Evolutionary conservation across 1,140 invertebrate species (phyloP).

Genomic region (Drosophila seguyi): DNA sequence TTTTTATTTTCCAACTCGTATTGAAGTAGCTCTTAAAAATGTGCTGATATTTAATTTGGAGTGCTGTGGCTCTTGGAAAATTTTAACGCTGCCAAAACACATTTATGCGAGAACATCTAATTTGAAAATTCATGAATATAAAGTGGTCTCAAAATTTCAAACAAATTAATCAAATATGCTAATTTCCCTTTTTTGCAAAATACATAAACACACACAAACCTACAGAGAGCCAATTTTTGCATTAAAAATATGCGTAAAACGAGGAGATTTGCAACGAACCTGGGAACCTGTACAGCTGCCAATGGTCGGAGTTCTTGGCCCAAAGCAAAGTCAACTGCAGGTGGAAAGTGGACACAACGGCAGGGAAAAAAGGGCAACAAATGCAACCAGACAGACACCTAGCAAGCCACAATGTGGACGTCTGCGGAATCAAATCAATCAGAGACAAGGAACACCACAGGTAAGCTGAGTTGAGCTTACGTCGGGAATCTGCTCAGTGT

Average conservation of each 20-base stretch:
- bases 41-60: neutral
- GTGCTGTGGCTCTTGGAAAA: slow-evolving; percentile 7
- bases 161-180: slow-evolving; percentile 77
- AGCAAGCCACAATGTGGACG: slow-evolving; percentile 3
- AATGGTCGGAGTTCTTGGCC: neutral
- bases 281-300: slow-evolving; percentile 36
- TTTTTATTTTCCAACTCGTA: slow-evolving; percentile 4
- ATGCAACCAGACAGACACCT: neutral
- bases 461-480: neutral
- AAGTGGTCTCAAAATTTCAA: slow-evolving; percentile 68
- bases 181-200: slow-evolving; percentile 46
- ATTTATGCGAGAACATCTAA: slow-evolving; percentile 51
- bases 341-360: neutral
- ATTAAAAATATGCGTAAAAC: slow-evolving; percentile 59
- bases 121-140: slow-evolving; percentile 77
- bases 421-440: slow-evolving; percentile 2
- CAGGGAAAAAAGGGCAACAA: neutral
- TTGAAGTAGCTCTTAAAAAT: neutral
- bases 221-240: slow-evolving; percentile 29
- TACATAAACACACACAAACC: slow-evolving; percentile 15
- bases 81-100: slow-evolving; percentile 49
- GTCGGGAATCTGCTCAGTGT: neutral
- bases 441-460: neutral
- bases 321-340: slow-evolving; percentile 22
- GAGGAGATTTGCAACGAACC: slow-evolving; percentile 26